Evolutionary conservation across 2,888 invertebrate genomes (phyloP).

Genomic region (Linyphia triangularis): DNA sequence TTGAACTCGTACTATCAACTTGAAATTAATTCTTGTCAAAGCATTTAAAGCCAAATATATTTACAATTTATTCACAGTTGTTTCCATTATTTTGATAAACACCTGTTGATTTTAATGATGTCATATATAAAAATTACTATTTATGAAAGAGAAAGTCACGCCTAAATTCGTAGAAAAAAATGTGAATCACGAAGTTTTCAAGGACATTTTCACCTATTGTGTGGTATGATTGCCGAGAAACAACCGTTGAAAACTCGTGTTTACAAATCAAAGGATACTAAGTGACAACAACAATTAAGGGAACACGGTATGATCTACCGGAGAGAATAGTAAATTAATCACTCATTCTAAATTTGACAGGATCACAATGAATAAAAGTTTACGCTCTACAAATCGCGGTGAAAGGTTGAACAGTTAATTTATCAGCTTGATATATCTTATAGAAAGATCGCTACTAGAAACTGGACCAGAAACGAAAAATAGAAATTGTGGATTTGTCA

Average conservation of each 20-base stretch:
- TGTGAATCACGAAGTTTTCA: neutral
- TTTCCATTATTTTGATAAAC: too few relatives aligned
- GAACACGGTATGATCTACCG: neutral
- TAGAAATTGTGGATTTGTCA: too few relatives aligned
- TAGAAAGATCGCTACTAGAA: too few relatives aligned
- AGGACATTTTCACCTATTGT: neutral
- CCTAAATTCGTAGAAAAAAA: neutral
- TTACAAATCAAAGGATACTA: neutral
- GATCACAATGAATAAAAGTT: neutral
- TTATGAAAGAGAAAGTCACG: neutral
- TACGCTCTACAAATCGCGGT: conserved; percentile 3
- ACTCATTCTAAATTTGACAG: neutral
- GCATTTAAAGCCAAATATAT: too few relatives aligned
- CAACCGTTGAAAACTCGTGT: neutral
- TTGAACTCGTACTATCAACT: too few relatives aligned
- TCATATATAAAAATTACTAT: too few relatives aligned
- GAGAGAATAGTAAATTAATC: conserved; percentile 3
- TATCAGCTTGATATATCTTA: neutral
- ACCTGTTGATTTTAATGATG: too few relatives aligned
- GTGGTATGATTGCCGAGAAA: neutral
- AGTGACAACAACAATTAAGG: neutral
- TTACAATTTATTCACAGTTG: too few relatives aligned
- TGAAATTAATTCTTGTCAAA: too few relatives aligned
- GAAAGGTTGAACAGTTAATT: neutral
- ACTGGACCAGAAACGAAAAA: too few relatives aligned